Evolutionary conservation across 2,797 vertebrate species (phyloP).

Genomic region (Acanthiza pusilla): DNA sequence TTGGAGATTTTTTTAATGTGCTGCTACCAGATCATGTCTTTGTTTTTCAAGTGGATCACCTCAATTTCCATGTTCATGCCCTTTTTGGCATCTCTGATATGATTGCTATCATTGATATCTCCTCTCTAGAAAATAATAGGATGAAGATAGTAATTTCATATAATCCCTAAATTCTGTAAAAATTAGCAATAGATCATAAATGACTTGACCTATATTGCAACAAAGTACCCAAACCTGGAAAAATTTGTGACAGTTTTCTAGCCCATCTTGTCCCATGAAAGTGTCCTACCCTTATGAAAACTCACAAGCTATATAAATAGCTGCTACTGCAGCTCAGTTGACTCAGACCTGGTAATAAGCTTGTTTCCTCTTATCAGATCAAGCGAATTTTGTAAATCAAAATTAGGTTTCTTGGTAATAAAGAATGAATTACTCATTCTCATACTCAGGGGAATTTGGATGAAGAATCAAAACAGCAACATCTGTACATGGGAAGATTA

Average conservation of each 20-base stretch:
- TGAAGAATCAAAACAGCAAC: background rate
- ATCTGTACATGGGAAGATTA: background rate
- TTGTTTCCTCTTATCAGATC: background rate
- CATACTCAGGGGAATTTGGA: background rate
- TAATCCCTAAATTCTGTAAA: background rate
- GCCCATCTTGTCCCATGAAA: background rate
- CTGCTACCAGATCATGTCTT: background rate
- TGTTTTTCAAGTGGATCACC: background rate
- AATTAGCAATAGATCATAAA: background rate
- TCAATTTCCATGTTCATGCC: background rate
- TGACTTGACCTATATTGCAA: background rate
- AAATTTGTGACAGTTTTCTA: background rate
- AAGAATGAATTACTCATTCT: background rate
- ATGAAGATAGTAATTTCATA: background rate
- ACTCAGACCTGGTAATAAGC: background rate
- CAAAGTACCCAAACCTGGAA: background rate
- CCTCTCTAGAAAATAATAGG: background rate
- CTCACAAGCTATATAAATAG: background rate
- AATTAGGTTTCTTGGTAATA: background rate
- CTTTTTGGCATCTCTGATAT: background rate
- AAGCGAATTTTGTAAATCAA: background rate
- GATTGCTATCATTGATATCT: background rate
- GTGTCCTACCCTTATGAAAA: background rate
- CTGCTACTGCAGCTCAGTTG: background rate
- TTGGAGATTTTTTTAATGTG: rapidly evolving